These are phyloP conservation scores for Carollia perspicillata DNA, from an alignment of 2,113 vertebrate genomes.

Conservation along the genomic window DNA sequence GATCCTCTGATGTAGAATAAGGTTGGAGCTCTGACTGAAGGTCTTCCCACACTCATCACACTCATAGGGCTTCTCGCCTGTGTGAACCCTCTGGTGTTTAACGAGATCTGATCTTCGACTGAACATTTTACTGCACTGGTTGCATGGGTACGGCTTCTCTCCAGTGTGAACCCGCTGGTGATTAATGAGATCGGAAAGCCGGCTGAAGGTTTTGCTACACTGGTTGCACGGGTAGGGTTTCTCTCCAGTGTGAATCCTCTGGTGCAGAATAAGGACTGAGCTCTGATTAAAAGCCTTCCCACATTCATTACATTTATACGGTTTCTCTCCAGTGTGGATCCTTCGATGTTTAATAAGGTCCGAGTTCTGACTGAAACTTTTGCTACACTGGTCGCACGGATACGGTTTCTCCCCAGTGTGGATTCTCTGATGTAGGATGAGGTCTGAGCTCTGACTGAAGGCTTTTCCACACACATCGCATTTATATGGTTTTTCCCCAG, in stretches of 20 bases:
- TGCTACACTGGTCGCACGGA: constrained; percentile 61
- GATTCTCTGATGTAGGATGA: constrained; percentile 75
- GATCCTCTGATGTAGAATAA: constrained; percentile 71
- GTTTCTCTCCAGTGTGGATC: constrained; percentile 76
- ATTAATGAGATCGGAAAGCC: constrained; percentile 67
- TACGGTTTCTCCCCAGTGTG: constrained; percentile 77
- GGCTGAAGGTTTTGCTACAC: constrained; percentile 65
- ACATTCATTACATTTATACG: constrained; percentile 71
- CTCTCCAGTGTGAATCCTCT: constrained; percentile 74
- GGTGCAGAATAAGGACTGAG: constrained; percentile 70
- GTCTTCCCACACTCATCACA: constrained; percentile 71
- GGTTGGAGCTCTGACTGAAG: constrained; percentile 70
- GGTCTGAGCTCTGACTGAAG: constrained; percentile 75
- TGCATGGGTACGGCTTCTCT: constrained; percentile 66
- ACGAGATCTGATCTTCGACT: constrained; percentile 64
- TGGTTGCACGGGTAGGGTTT: constrained; percentile 61
- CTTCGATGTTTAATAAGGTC: constrained; percentile 72
- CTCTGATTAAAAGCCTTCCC: constrained; percentile 74
- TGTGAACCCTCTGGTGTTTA: constrained; percentile 72
- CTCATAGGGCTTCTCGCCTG: constrained; percentile 70
- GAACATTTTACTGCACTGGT: constrained; percentile 68
- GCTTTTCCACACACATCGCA: constrained; percentile 75
- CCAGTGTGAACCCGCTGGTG: constrained; percentile 70
- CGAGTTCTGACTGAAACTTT: constrained; percentile 73
- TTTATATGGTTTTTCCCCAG: constrained; percentile 76